Evolutionary conservation across 1,140 invertebrate genomes (phyloP), one percentile per base, ranked within the genome.

Genomic region (Drosophila busckii): DNA sequence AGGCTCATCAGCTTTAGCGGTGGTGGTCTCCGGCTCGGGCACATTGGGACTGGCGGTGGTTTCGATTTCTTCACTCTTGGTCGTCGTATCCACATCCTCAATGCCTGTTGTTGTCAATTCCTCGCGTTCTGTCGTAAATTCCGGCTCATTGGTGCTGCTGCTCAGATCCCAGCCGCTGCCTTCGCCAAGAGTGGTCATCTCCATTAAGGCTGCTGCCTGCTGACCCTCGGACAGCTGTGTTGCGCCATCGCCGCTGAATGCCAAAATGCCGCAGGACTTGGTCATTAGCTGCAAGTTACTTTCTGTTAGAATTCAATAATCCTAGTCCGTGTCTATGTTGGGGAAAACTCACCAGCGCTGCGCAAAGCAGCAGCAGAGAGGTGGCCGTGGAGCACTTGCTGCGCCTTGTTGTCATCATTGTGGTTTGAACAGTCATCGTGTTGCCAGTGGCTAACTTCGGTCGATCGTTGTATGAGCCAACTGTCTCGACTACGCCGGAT

Each of bases 391-490:
- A 71, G 26, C 67, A 48, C 4, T 48, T 49, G 0, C 54, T 50
- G 13, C 50, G 29, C 10, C 45, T 64, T 17, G 55, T 41, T 13
- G 20, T 54, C 46, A 46, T 67, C 25, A 19, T 42, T 42, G 7
- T 61, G 22, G 4, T 53, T 44, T 50, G 29, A 31, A 34, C 62
- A 45, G 53, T 78, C 68, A 60, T 78, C 71, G 71, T 59, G 55
- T 69, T 55, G 69, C 73, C 73, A 28, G 41, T 68, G 71, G 71
- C 71, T 59, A 73, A 78, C 73, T 76, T 80, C 76, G 75, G 64
- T 80, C 75, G 75, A 82, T 80, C 75, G 75, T 80, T 75, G 75
- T 80, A 53, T 80, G 73, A 80, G 64, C 75, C 35, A 52, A 41
- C 71, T 31, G 35, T 53, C 29, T 28, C 19, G 16, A 26, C 8